phyloP scores from a whole-genome alignment of 2,113 vertebrate genomes.

The Anser cygnoides region DNA sequence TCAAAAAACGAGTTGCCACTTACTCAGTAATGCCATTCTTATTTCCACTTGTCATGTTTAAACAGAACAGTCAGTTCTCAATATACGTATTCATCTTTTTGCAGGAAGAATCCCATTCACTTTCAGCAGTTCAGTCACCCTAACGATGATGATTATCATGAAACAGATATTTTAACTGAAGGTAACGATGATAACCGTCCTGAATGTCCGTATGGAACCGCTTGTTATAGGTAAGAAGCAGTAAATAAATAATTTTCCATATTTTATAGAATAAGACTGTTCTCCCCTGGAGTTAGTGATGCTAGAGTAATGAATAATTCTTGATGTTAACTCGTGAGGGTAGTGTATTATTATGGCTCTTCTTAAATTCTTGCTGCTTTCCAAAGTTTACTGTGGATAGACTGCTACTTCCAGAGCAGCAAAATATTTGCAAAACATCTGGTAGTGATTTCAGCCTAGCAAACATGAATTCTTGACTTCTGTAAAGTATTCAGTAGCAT shows the following conservation, averaged over 20 bases:
- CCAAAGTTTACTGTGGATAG: neutral
- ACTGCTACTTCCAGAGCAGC: neutral
- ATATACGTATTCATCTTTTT: neutral
- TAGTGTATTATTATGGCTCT: neutral
- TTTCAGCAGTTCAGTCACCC: slow-evolving; percentile 84
- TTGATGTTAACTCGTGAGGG: neutral
- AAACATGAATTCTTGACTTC: neutral
- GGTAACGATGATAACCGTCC: slow-evolving; percentile 50
- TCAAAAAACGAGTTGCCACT: neutral
- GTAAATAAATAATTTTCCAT: neutral
- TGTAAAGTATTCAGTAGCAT: neutral
- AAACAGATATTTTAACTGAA: neutral
- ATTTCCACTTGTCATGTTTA: neutral
- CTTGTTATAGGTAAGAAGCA: slow-evolving; percentile 78
- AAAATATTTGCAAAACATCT: neutral
- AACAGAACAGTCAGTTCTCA: neutral
- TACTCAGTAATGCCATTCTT: neutral
- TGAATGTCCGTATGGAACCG: slow-evolving; percentile 76
- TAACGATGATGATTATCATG: slow-evolving; percentile 73
- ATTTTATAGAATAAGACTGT: neutral
- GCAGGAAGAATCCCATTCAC: slow-evolving; percentile 82
- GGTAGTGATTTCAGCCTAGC: neutral
- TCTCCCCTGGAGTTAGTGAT: neutral
- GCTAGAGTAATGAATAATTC: neutral
- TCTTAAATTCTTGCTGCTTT: neutral